Evolutionary conservation across 2,888 invertebrate species (phyloP).

Genomic region (Pedicia rivosa): DNA sequence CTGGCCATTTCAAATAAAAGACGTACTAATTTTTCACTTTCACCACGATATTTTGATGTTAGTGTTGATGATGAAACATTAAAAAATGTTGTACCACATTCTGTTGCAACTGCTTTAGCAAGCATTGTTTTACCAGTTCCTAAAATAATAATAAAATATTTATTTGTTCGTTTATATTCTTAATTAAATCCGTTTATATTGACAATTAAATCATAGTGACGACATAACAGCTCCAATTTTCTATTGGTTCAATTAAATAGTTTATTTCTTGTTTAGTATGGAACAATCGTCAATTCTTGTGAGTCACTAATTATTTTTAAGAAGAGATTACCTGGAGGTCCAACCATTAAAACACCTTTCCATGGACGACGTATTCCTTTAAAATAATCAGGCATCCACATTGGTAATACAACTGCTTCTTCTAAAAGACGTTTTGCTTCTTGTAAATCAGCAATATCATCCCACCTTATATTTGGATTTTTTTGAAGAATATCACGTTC

Average conservation of each 20-base stretch:
- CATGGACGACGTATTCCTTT: slow-evolving; percentile 90
- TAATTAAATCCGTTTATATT: too few species aligned
- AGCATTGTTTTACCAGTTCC: slow-evolving; percentile 95
- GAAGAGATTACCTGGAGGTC: slow-evolving; percentile 65
- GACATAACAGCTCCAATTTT: too few species aligned
- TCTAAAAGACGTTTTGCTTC: slow-evolving; percentile 84
- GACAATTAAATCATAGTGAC: too few species aligned
- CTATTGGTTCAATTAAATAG: too few species aligned
- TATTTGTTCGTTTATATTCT: too few species aligned
- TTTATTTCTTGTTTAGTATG: too few species aligned
- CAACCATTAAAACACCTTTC: slow-evolving; percentile 93
- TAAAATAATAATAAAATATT: too few species aligned
- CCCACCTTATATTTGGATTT: slow-evolving; percentile 93
- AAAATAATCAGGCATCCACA: slow-evolving; percentile 98
- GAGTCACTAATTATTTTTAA: too few species aligned
- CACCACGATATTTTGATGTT: slow-evolving; percentile 98
- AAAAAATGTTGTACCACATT: slow-evolving; percentile 95
- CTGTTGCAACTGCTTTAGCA: slow-evolving; percentile 95
- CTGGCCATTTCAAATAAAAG: slow-evolving; percentile 96
- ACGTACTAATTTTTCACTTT: slow-evolving; percentile 94
- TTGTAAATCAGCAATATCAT: slow-evolving; percentile 77
- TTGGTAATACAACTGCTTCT: slow-evolving; percentile 93
- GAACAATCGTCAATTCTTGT: not conserved
- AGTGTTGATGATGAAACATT: slow-evolving; percentile 93
- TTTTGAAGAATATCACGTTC: slow-evolving; percentile 95